Evolutionary conservation across 2,113 vertebrate genomes (phyloP), one percentile per base, ranked within the genome.

Genomic region (Lethenteron reissneri): DNA sequence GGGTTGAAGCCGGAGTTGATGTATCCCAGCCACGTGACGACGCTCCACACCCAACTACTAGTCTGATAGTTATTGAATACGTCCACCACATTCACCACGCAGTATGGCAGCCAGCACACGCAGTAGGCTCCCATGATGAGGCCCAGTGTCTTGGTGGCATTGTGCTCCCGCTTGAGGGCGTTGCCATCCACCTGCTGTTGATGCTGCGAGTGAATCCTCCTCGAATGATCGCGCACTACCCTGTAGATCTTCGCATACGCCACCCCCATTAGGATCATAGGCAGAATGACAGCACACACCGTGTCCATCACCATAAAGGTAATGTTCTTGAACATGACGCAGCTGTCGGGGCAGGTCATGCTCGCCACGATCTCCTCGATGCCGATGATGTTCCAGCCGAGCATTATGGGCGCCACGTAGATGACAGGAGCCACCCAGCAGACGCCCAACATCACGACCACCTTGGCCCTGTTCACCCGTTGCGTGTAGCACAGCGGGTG

Each of bases 111-210:
- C 84, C 84, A 86, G 76, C 84, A 85, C 21, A 84, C 72, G 2
- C 85, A 76, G 56, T 85, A 86, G 58, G 81, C 80, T 3, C 84
- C 84, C 80, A 86, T 86, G 71, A 85, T 85, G 70, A 86, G 82
- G 1, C 83, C 84, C 70, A 85, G 78, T n/a, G 81, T 86, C 76
- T 86, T 84, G 2, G 84, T 83, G 0, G 84, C 84, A 73, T 85
- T 86, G 62, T 76, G 73, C 73, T 86, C 84, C 59, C 81, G 76
- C 14, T 80, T 82, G 78, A 85, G 83, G 73, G 82, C 81, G 75
- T 79, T 85, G 70, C 80, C 78, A n/a, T 76, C 71, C 58, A 41
- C 41, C 41, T 41, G 41, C 41, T 41, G 41, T 41, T 74, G 78
- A 25, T 1, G 75, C 68, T 77, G 70, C 59, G 71, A 15, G 75